Conservation (phyloP, 2,888 invertebrate species). For the Fabriciana adippe region DNA sequence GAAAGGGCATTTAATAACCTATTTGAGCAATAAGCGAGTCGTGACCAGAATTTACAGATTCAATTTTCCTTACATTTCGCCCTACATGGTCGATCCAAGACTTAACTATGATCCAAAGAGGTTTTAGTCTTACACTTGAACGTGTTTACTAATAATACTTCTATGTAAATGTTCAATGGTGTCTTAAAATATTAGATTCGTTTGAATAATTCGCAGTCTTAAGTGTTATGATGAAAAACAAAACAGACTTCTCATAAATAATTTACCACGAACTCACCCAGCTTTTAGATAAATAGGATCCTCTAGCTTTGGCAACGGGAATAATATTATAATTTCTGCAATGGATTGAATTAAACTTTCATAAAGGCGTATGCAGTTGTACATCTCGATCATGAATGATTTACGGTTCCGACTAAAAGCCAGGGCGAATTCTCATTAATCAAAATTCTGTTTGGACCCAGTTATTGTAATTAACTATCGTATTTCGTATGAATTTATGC, state of each 20-base stretch:
- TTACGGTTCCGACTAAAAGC: constrained; percentile 32
- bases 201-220: constrained; percentile 13
- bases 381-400: constrained; percentile 26
- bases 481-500: background rate
- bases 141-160: background rate
- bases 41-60: constrained; percentile 58
- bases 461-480: constrained; percentile 20
- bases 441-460: constrained; percentile 28
- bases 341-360: constrained; percentile 25
- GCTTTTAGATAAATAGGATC: constrained; percentile 18
- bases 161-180: constrained; percentile 14
- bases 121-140: constrained; percentile 1
- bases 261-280: constrained; percentile 15
- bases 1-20: constrained; percentile 49
- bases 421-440: constrained; percentile 31
- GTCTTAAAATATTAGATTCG: constrained; percentile 19
- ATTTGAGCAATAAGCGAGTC: constrained; percentile 43
- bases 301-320: constrained; percentile 10
- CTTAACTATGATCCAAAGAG: constrained; percentile 3
- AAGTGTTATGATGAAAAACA: constrained; percentile 12
- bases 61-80: constrained; percentile 40
- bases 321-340: constrained; percentile 25
- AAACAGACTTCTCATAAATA: constrained; percentile 24
- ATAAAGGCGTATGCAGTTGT: constrained; percentile 19
- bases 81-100: constrained; percentile 1